Base-by-base conservation (phyloP, 2,888 invertebrate genomes). In the Arrhopalites spinosus region DNA sequence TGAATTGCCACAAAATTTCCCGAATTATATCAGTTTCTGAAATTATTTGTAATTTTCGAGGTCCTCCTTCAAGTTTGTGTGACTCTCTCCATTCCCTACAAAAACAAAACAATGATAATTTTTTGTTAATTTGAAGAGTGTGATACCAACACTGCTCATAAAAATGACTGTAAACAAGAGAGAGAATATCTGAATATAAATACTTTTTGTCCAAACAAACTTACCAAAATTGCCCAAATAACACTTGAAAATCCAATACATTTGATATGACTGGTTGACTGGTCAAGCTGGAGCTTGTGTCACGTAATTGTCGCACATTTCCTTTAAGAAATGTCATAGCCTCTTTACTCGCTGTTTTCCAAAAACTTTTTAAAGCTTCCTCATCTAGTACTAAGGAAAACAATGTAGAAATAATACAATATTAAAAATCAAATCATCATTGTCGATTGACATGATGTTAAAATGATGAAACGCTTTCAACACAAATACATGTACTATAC, bases 201-300 rank as follows among this genome's bases (percentile, higher is more conserved):
- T 13, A 53, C 25, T 23, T 2, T 53, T 56, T 17, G n/a, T 47
- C 8, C 50, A 47, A 36, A 23, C 47, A 17, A 45, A 70, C 27
- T 75, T 78, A 81, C 81, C 80, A 80, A 73, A 73, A 79, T 61
- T 81, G 79, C 13, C 81, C 81, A 74, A 81, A 81, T 53, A 77
- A 69, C 1, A 78, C 66, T 5, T 79, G 79, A 13, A 81, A 43
- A 30, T 73, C 75, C 2, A 79, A n/a, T 17, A 76, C 30, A 13
- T 77, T 75, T 11, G 77, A 71, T 25, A 81, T 79, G 0, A 79
- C 78, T 11, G 80, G 81, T 66, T 79, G 80, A 64, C 71, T 69
- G 7, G 23, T 68, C 20, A 81, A 63, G 1, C 72, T 61, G n/a
- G n/a, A n/a, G n/a, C n/a, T n/a, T n/a, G n/a, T 1, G 53, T 29